Conservation (phyloP, 2,888 invertebrate genomes). For the Hirtodrosophila trivittata region DNA sequence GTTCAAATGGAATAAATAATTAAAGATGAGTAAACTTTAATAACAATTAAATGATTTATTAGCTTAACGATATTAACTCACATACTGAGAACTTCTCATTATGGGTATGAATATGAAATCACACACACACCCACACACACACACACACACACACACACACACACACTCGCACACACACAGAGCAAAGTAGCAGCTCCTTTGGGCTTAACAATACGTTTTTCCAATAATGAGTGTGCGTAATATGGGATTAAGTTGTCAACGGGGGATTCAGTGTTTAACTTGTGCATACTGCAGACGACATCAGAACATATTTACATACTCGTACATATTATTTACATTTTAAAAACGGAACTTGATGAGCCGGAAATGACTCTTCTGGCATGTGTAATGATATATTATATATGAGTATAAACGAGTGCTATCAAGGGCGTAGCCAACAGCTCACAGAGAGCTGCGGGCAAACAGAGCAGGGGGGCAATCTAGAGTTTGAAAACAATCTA, state of each 20-base stretch:
- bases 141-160: background rate
- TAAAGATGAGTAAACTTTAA: conserved; percentile 26
- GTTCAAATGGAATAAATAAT: conserved; percentile 2
- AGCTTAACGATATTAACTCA: conserved; percentile 21
- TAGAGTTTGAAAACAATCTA: no score
- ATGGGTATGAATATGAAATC: conserved; percentile 30
- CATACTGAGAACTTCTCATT: conserved; percentile 1
- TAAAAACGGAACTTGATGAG: conserved; percentile 46
- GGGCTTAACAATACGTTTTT: conserved; percentile 22
- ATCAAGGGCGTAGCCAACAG: background rate
- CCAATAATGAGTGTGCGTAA: conserved; percentile 39
- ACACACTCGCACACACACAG: background rate
- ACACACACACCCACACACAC: conserved; percentile 7
- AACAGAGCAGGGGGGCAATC: no score
- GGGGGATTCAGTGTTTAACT: conserved; percentile 40
- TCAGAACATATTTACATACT: conserved; percentile 40
- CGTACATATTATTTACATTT: background rate
- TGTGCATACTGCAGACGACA: conserved; percentile 41
- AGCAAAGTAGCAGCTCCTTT: conserved; percentile 1
- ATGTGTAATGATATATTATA: conserved; percentile 14
- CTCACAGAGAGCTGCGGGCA: no score
- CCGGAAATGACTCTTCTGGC: conserved; percentile 51
- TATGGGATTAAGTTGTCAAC: conserved; percentile 54
- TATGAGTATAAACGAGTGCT: background rate
- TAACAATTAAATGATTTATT: conserved; percentile 37